These are phyloP conservation scores for Torymus tubicola DNA, from an alignment of 2,888 invertebrate genomes.

Conservation along the genomic window DNA sequence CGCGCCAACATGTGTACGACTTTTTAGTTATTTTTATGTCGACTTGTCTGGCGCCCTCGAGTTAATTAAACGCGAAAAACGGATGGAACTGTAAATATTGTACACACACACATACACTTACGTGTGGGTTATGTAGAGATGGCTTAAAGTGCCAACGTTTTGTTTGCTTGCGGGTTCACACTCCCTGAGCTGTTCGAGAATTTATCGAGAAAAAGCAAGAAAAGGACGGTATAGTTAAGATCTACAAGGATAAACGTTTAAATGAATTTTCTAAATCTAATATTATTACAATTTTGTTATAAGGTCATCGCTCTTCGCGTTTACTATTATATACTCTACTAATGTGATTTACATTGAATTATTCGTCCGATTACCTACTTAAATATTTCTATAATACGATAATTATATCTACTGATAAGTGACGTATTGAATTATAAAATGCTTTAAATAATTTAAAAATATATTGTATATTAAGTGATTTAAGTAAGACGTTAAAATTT, in stretches of 20 bases:
- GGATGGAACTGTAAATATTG: conserved; percentile 47
- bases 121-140: not conserved
- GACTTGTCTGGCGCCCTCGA: not conserved
- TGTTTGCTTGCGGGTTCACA: conserved; percentile 5
- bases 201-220: not conserved
- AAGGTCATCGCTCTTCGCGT: conserved; percentile 1
- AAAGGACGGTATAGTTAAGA: not conserved
- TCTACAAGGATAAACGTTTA: not conserved
- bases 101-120: conserved; percentile 24
- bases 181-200: not conserved
- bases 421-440: not conserved
- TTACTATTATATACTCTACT: conserved; percentile 25
- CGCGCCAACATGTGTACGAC: too few relatives aligned
- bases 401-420: conserved; percentile 16
- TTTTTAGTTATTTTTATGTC: not conserved
- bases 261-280: conserved; percentile 20
- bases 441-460: conserved; percentile 21
- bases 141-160: conserved; percentile 26
- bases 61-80: conserved; percentile 29
- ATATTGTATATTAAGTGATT: conserved; percentile 16
- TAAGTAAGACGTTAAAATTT: conserved; percentile 11
- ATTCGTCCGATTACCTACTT: conserved; percentile 27
- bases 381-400: conserved; percentile 21
- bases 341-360: conserved; percentile 36
- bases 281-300: conserved; percentile 14